Evolutionary conservation across 2,113 vertebrate genomes (phyloP).

Genomic region (Percina caprodes): DNA sequence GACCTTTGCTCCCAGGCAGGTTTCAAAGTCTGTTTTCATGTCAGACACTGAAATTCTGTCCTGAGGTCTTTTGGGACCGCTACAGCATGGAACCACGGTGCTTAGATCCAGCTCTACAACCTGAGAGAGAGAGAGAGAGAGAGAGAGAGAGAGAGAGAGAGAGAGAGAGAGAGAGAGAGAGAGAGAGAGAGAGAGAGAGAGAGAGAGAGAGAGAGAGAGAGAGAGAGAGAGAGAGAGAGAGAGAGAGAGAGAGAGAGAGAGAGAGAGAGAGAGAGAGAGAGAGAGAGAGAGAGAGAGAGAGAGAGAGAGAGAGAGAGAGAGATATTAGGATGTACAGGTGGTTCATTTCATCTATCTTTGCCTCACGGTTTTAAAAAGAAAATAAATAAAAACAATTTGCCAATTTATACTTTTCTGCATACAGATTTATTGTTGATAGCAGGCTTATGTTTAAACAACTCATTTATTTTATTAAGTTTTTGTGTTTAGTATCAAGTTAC

Average conservation of each 20-base stretch:
- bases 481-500: not conserved
- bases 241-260: not conserved
- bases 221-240: not conserved
- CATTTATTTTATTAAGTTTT: not conserved
- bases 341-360: not conserved
- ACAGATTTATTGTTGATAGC: not conserved
- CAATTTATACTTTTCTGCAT: not conserved
- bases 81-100: constrained; percentile 94
- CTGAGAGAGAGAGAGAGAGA: constrained; percentile 39
- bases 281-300: not conserved
- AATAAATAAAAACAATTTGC: not conserved
- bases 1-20: constrained; percentile 91
- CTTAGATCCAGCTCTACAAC: constrained; percentile 87
- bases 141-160: not conserved
- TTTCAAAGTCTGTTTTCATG: constrained; percentile 94
- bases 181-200: not conserved
- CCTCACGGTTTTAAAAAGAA: not conserved
- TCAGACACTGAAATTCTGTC: constrained; percentile 92
- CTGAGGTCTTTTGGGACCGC: constrained; percentile 97
- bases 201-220: not conserved
- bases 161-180: not conserved
- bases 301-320: not conserved
- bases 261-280: not conserved
- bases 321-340: not conserved
- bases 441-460: not conserved